Conservation (phyloP, 2,113 vertebrate genomes). For the Anoura caudifer region DNA sequence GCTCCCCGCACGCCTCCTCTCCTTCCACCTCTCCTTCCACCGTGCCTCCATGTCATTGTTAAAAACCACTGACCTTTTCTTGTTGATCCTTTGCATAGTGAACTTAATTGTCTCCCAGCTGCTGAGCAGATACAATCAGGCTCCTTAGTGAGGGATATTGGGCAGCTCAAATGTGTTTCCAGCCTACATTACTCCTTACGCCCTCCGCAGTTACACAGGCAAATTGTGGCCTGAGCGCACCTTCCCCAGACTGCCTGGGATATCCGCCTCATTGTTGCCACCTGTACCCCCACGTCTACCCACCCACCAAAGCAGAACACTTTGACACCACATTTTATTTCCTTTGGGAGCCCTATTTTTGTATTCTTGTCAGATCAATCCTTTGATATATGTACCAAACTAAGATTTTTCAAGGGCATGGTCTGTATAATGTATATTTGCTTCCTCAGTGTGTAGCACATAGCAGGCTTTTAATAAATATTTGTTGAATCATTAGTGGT, state of each 20-base stretch:
- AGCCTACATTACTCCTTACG: not conserved
- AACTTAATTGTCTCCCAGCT: not conserved
- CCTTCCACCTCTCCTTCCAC: not conserved
- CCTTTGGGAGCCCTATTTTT: not conserved
- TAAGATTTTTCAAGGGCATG: not conserved
- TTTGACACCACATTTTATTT: not conserved
- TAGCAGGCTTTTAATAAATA: not conserved
- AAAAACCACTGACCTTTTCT: not conserved
- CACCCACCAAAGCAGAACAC: no score
- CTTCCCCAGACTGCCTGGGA: not conserved
- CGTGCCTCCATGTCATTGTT: not conserved
- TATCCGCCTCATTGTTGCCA: no score
- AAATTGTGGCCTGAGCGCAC: not conserved
- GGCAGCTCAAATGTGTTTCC: not conserved
- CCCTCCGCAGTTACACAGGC: no score
- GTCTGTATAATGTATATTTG: not conserved
- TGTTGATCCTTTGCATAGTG: not conserved
- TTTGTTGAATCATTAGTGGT: not conserved
- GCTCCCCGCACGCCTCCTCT: not conserved
- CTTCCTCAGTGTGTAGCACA: not conserved
- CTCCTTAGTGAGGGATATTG: not conserved
- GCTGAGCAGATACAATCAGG: not conserved
- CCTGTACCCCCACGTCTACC: not conserved
- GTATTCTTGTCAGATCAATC: not conserved
- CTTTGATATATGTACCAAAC: not conserved